Evolutionary conservation across 1,140 invertebrate genomes (phyloP).

Genomic region (Drosophila santomea): DNA sequence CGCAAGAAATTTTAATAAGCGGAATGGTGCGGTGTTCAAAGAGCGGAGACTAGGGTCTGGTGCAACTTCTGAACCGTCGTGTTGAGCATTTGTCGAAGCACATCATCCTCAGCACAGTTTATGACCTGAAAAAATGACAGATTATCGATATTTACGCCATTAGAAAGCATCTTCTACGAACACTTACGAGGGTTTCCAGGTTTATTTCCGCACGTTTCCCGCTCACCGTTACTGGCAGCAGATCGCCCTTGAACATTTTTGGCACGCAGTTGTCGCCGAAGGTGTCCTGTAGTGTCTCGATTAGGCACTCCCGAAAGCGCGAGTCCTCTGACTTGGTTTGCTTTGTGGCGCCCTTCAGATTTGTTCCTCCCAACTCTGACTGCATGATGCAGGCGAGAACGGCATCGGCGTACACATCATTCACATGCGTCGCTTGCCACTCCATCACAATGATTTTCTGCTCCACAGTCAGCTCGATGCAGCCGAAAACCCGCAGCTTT

Average conservation of each 20-base stretch:
- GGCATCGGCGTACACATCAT: slow-evolving; percentile 99
- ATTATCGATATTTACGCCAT: neutral
- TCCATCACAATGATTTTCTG: slow-evolving; percentile 93
- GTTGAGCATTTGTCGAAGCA: slow-evolving; percentile 92
- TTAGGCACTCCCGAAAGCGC: slow-evolving; percentile 96
- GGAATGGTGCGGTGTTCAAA: slow-evolving; percentile 45
- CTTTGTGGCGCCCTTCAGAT: slow-evolving; percentile 87
- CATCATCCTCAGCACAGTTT: slow-evolving; percentile 91
- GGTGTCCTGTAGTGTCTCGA: slow-evolving; percentile 97
- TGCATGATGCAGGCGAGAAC: slow-evolving; percentile 93
- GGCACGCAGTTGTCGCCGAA: slow-evolving; percentile 98
- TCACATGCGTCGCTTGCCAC: slow-evolving; percentile 97
- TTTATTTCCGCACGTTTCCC: slow-evolving; percentile 95
- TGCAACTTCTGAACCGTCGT: slow-evolving; percentile 94
- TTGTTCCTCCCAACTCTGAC: slow-evolving; percentile 89
- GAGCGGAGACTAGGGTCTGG: slow-evolving; percentile 89
- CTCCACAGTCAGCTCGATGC: slow-evolving; percentile 93
- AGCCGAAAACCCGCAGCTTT: slow-evolving; percentile 91
- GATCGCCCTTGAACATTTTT: slow-evolving; percentile 96
- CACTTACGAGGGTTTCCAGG: slow-evolving; percentile 90
- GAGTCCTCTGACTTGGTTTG: slow-evolving; percentile 91
- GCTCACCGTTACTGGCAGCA: slow-evolving; percentile 93
- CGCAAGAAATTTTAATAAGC: slow-evolving; percentile 5
- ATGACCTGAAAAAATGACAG: slow-evolving; percentile 88
- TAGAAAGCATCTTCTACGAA: too few species aligned